These are phyloP conservation scores for Ennomos erosarius DNA, from an alignment of 2,888 invertebrate species.

Conservation along the genomic window DNA sequence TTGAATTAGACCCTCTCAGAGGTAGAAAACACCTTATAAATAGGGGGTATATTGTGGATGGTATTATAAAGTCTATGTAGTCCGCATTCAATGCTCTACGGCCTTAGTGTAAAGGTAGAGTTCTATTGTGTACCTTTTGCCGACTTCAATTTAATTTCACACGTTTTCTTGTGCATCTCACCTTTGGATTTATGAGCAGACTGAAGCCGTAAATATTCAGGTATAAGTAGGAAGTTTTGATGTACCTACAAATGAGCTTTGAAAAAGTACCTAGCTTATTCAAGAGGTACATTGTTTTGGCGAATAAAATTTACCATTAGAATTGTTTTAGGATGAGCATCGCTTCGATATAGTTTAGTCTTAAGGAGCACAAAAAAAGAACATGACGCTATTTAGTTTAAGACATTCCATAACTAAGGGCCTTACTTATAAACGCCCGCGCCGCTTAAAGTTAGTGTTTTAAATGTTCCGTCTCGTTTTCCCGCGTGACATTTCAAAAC, in stretches of 20 bases:
- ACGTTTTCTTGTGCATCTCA: constrained; percentile 53
- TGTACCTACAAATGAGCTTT: too few relatives aligned
- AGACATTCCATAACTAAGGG: too few relatives aligned
- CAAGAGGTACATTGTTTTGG: too few relatives aligned
- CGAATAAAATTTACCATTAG: too few relatives aligned
- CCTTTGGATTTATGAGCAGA: constrained; percentile 51
- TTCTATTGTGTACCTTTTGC: constrained; percentile 70
- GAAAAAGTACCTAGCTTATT: too few relatives aligned
- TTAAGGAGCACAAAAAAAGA: too few relatives aligned
- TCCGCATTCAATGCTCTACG: constrained; percentile 59
- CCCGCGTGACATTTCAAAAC: too few relatives aligned
- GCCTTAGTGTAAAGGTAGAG: constrained; percentile 45
- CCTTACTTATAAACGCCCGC: too few relatives aligned
- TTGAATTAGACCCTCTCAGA: constrained; percentile 58
- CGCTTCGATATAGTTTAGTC: too few relatives aligned
- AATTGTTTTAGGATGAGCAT: too few relatives aligned
- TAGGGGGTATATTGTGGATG: constrained; percentile 61
- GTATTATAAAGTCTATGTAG: constrained; percentile 57
- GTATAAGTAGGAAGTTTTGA: constrained; percentile 33
- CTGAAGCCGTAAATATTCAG: constrained; percentile 27
- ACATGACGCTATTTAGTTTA: background rate
- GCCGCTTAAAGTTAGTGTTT: too few relatives aligned
- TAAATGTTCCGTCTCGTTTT: too few relatives aligned
- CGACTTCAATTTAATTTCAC: constrained; percentile 72
- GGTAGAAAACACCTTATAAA: constrained; percentile 61